Evolutionary conservation across 2,888 invertebrate genomes (phyloP), one percentile per base, ranked within the genome.

Genomic region (Drosophila rellima): DNA sequence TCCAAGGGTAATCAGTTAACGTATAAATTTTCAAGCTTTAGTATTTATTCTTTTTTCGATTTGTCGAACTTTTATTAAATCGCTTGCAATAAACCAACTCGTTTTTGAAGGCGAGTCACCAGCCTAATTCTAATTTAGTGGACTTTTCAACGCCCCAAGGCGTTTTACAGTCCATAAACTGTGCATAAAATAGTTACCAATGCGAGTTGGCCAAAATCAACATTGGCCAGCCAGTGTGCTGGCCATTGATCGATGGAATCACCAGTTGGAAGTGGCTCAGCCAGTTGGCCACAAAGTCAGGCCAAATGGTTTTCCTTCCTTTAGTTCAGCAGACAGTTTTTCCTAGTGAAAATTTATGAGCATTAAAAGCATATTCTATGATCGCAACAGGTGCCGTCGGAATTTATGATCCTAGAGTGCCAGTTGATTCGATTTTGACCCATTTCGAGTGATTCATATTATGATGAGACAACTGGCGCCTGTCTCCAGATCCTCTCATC

Each of bases 221-320:
- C 70, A 65, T 42, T 59, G 45, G 37, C 40, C 50, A 52, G 42
- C 47, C 50, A 39, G 44, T 37, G 39, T 31, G 20, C 37, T 23
- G 18, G 35, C 51, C 51, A 67, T 64, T 75, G 80, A 88, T 88
- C 61, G 74, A 88, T 85, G 70, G 87, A 81, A 87, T 87, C 69
- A 66, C 82, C 65, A 31, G 13, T 8, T 35, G 65, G 52, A 59
- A 74, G 82, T 52, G 59, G 64, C 56, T 64, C 39, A 50, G 72
- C 87, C 64, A 68, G 84, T 83, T 71, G 54, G 39, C 18, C 23
- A 60, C 55, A 50, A 54, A 50, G 65, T 65, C 62, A 20, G 45
- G 17, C 26, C 8, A 18, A 18, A 26, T 54, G 26, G 11, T 33
- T 18, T 51, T 51, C 20, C 11, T 20, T 7, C 26, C 33, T 44